Evolutionary conservation across 2,113 vertebrate species (phyloP).

Genomic region (Scomber japonicus): DNA sequence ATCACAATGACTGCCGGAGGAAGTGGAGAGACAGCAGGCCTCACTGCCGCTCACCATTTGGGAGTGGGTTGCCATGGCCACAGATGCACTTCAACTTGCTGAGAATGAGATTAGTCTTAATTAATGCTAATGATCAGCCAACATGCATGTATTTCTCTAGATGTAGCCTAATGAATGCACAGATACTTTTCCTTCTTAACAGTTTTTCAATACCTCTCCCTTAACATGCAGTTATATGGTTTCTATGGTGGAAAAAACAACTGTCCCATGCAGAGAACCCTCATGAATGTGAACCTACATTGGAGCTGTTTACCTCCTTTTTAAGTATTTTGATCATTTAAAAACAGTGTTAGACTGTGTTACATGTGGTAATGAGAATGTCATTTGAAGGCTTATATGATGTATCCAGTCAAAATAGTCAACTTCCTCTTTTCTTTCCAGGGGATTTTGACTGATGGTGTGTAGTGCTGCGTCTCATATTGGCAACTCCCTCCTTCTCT

Average conservation of each 20-base stretch:
- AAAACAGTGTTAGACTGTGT: slow-evolving; percentile 9
- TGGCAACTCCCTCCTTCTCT: not conserved
- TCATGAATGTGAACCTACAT: slow-evolving; percentile 22
- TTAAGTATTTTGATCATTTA: slow-evolving; percentile 32
- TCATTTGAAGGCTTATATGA: not conserved
- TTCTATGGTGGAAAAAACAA: no score
- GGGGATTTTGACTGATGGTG: slow-evolving; percentile 31
- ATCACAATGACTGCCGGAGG: slow-evolving; percentile 69
- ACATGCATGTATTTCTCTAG: slow-evolving; percentile 5
- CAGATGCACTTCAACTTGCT: slow-evolving; percentile 65
- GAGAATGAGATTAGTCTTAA: slow-evolving; percentile 71
- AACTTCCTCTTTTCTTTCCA: slow-evolving; percentile 13
- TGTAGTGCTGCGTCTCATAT: slow-evolving; percentile 3
- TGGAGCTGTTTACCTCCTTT: slow-evolving; percentile 32
- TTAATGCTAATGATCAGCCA: slow-evolving; percentile 68
- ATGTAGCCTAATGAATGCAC: slow-evolving; percentile 1
- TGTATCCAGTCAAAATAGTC: not conserved
- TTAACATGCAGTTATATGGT: not conserved
- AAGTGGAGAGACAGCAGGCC: slow-evolving; percentile 45
- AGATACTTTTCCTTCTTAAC: no score
- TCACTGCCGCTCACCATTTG: slow-evolving; percentile 39
- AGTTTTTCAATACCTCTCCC: not conserved
- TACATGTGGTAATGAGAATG: not conserved
- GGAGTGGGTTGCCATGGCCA: slow-evolving; percentile 73
- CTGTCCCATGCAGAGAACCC: slow-evolving; percentile 2